phyloP scores from a whole-genome alignment of 2,113 vertebrate genomes.

The Myodes glareolus region DNA sequence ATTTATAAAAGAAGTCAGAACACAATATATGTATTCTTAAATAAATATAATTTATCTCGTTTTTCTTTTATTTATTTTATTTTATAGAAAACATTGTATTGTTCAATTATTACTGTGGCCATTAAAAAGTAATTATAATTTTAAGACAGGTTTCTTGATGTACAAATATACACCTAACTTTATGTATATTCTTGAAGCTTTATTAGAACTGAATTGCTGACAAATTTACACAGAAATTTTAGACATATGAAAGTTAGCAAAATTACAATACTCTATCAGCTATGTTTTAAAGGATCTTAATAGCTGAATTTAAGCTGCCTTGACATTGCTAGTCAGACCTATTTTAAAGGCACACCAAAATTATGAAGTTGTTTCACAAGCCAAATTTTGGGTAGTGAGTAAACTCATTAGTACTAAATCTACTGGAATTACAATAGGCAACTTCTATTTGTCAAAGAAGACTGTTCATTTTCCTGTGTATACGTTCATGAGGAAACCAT shows the following conservation, averaged over 20 bases:
- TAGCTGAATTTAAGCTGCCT: not conserved
- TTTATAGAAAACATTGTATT: not conserved
- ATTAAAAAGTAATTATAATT: not conserved
- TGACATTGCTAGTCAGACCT: not conserved
- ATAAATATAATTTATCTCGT: not conserved
- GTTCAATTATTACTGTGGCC: not conserved
- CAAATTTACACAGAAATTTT: not conserved
- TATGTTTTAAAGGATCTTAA: not conserved
- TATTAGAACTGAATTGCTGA: not conserved
- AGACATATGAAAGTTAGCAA: not conserved
- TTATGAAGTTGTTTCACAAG: not conserved
- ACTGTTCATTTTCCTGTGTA: not conserved
- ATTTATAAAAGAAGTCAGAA: not conserved
- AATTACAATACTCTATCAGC: not conserved
- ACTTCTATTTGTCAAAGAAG: not conserved
- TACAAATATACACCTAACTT: not conserved
- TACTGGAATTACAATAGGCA: not conserved
- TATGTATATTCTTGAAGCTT: not conserved
- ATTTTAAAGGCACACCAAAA: not conserved
- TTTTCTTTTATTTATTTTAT: not conserved
- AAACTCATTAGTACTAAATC: conserved; percentile 33
- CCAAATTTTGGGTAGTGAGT: not conserved
- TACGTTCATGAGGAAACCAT: not conserved
- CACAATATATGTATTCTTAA: not conserved
- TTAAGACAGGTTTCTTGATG: not conserved